Evolutionary conservation across 2,797 vertebrate genomes (phyloP).

Genomic region (Masticophis lateralis): DNA sequence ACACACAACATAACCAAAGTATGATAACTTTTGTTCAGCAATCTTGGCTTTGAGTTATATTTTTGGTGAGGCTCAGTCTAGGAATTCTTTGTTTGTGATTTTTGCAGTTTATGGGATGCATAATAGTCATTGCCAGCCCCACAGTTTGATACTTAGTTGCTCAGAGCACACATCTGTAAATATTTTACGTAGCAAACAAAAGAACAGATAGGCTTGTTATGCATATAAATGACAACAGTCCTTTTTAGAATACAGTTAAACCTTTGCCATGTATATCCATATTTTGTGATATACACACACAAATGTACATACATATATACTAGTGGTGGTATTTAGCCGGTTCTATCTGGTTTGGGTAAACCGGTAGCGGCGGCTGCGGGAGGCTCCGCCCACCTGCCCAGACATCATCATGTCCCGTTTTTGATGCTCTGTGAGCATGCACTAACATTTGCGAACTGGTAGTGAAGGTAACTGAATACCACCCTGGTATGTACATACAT

Average conservation of each 20-base stretch:
- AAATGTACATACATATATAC: not conserved
- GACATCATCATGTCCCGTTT: too few relatives aligned
- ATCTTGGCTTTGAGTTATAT: not conserved
- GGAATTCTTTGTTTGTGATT: not conserved
- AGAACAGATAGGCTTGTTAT: conserved; percentile 48
- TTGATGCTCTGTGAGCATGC: too few relatives aligned
- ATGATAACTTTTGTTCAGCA: not conserved
- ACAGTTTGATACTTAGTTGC: not conserved
- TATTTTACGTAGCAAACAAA: conserved; percentile 41
- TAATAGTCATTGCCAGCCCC: not conserved
- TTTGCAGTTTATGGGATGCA: not conserved
- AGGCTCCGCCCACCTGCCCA: too few relatives aligned
- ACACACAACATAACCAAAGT: not conserved
- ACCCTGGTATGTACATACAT: too few relatives aligned
- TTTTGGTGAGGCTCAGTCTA: not conserved
- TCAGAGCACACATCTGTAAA: conserved; percentile 30
- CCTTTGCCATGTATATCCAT: conserved; percentile 44
- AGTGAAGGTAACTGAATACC: too few relatives aligned
- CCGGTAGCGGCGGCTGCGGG: too few relatives aligned
- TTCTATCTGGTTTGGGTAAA: too few relatives aligned
- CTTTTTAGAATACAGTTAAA: conserved; percentile 51
- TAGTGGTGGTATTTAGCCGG: too few relatives aligned
- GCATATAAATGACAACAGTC: conserved; percentile 45
- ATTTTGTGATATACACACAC: conserved; percentile 18
- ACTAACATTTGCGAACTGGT: too few relatives aligned